Evolutionary conservation across 2,113 vertebrate species (phyloP), one percentile per base, ranked within the genome.

Genomic region (Machaerirhynchus nigripectus): DNA sequence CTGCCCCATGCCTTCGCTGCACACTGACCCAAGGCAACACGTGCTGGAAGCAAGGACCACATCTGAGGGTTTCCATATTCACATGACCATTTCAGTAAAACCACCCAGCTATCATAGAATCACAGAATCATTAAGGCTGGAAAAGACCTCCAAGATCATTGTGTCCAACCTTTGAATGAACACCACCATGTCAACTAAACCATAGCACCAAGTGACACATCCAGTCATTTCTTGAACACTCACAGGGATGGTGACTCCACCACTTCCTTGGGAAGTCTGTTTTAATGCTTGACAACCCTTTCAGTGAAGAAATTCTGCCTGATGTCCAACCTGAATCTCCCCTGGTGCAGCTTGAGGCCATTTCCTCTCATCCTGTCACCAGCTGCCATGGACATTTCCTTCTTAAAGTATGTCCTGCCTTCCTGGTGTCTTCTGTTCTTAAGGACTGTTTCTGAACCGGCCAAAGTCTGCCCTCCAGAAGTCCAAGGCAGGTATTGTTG

Each of bases 1-100:
- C 20, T 56, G 30, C 11, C 18, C 44, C 28, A 12, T 0, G 1
- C 22, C 26, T 40, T 44, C 0, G 0, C 19, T 40, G 31, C 14
- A 24, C n/a, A 10, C 15, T 3, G 7, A 18, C 12, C 21, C 33
- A 49, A 49, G n/a, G 24, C 17, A 33, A 23, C 22, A 46, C 14
- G 2, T 24, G 39, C 50, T 57, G 50, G 27, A 53, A 90, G 23
- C n/a, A 81, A 70, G 24, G 35, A 78, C 27, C 26, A 28, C 42
- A 23, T 39, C 42, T 0, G 0, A 74, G 8, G 28, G 33, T 50
- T 33, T 69, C 67, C 22, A 3, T 26, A 44, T 3, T 24, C 30
- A 40, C 6, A 1, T 15, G 22, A 28, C 13, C 27, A 9, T 11
- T 6, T 13, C 4, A 3, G 16, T 40, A 69, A 94, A 91, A 21